phyloP scores from a whole-genome alignment of 2,888 invertebrate species.

The Polyommatus iphigenia region DNA sequence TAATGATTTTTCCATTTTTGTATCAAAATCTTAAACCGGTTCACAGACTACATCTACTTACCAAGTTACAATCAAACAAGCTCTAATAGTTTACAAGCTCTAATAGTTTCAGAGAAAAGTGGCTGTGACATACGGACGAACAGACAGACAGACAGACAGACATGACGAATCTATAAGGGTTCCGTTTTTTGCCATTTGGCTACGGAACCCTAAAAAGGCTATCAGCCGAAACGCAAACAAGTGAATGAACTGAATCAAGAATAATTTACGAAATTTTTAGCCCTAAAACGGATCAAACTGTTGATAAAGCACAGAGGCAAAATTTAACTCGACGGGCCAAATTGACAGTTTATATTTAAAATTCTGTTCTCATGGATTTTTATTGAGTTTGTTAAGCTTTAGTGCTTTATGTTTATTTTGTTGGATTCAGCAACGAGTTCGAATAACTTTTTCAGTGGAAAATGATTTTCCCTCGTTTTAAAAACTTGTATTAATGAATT shows the following conservation, averaged over 20 bases:
- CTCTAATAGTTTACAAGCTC: too few species aligned
- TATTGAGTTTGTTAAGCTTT: conserved; percentile 20
- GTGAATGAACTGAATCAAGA: background rate
- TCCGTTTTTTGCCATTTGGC: too few species aligned
- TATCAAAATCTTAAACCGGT: too few species aligned
- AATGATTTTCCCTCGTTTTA: background rate
- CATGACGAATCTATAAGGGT: too few species aligned
- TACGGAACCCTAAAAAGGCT: too few species aligned
- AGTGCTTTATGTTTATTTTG: background rate
- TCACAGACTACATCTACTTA: too few species aligned
- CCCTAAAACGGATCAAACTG: background rate
- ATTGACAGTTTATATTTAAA: conserved; percentile 4
- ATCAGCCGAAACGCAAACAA: background rate
- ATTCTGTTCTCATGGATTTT: background rate
- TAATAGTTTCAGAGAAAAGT: too few species aligned
- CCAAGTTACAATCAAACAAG: too few species aligned
- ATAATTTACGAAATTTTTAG: background rate
- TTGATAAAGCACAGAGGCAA: background rate
- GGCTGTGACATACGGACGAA: too few species aligned
- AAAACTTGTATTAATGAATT: too few species aligned
- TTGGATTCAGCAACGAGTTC: background rate
- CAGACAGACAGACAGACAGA: too few species aligned
- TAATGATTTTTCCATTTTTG: too few species aligned
- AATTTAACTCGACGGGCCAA: background rate
- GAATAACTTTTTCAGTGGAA: background rate